Percentiles rank a stretch among this genome's conserved stretches.
phyloP scores from a whole-genome alignment of 2,888 invertebrate species.

The Philaethria dido region DNA sequence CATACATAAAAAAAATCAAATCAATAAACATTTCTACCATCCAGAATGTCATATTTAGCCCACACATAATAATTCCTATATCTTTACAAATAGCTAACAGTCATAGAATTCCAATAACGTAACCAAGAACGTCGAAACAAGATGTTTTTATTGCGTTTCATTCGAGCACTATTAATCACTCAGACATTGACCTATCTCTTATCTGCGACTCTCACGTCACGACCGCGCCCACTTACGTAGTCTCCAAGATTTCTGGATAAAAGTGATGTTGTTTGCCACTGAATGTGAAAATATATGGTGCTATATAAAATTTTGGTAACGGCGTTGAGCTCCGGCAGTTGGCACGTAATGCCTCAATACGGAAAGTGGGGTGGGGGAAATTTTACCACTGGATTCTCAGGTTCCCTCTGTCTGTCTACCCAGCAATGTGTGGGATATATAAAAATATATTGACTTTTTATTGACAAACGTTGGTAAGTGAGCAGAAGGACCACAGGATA shows the following conservation, averaged over 20 bases:
- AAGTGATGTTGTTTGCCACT: conserved; percentile 1
- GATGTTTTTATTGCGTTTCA: conserved; percentile 68
- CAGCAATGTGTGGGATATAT: too few relatives aligned
- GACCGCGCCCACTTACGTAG: conserved; percentile 63
- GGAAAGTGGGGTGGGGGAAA: too few relatives aligned
- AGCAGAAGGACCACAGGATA: too few relatives aligned
- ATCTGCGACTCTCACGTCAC: conserved; percentile 61
- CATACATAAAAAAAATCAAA: too few relatives aligned
- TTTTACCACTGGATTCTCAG: too few relatives aligned
- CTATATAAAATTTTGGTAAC: too few relatives aligned
- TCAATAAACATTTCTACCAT: too few relatives aligned
- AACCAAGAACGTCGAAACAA: conserved; percentile 35
- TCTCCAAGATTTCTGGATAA: conserved; percentile 15
- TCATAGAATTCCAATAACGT: conserved; percentile 27
- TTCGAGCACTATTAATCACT: conserved; percentile 47
- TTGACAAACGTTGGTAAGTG: too few relatives aligned
- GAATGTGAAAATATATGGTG: neutral
- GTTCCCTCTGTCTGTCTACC: too few relatives aligned
- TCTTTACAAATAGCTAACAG: conserved; percentile 1
- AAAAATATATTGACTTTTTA: too few relatives aligned
- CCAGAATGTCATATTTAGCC: neutral
- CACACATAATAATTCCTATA: neutral
- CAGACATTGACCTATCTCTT: conserved; percentile 59
- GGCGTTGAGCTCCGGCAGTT: too few relatives aligned
- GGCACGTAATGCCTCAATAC: too few relatives aligned